A percentile compares a stretch with the other conserved stretches of the same genome.
These are phyloP conservation scores for Phyllotreta cruciferae DNA, from an alignment of 2,888 invertebrate species.

Conservation along the genomic window DNA sequence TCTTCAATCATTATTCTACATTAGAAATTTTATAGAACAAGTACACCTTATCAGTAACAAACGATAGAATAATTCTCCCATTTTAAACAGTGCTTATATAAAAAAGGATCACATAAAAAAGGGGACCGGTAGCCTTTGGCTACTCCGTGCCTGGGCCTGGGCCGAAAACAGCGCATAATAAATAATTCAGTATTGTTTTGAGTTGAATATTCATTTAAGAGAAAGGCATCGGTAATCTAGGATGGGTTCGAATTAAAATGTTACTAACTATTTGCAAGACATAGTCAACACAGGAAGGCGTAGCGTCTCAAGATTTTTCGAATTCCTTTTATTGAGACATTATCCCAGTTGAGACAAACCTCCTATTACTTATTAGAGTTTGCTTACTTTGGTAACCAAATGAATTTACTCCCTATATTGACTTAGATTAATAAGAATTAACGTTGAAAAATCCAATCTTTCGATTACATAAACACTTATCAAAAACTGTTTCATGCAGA, in stretches of 20 bases:
- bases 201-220: conserved; percentile 40
- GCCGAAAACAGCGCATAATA: conserved; percentile 24
- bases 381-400: too few relatives aligned
- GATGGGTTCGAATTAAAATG: conserved; percentile 40
- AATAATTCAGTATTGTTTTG: conserved; percentile 25
- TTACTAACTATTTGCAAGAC: conserved; percentile 41
- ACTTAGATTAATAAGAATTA: too few relatives aligned
- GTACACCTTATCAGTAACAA: not conserved
- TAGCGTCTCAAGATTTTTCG: conserved; percentile 25
- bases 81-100: not conserved
- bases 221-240: conserved; percentile 43
- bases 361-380: too few relatives aligned
- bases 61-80: conserved; percentile 1
- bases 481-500: too few relatives aligned
- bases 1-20: too few relatives aligned
- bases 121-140: conserved; percentile 14
- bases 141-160: conserved; percentile 20
- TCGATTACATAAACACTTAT: too few relatives aligned
- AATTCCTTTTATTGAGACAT: too few relatives aligned
- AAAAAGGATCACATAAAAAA: conserved; percentile 14
- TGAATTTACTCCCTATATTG: too few relatives aligned
- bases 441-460: too few relatives aligned
- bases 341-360: too few relatives aligned
- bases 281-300: conserved; percentile 23
- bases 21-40: too few relatives aligned